Evolutionary conservation across 2,888 invertebrate species (phyloP), one percentile per base, ranked within the genome.

Genomic region (Pinctada fucata): DNA sequence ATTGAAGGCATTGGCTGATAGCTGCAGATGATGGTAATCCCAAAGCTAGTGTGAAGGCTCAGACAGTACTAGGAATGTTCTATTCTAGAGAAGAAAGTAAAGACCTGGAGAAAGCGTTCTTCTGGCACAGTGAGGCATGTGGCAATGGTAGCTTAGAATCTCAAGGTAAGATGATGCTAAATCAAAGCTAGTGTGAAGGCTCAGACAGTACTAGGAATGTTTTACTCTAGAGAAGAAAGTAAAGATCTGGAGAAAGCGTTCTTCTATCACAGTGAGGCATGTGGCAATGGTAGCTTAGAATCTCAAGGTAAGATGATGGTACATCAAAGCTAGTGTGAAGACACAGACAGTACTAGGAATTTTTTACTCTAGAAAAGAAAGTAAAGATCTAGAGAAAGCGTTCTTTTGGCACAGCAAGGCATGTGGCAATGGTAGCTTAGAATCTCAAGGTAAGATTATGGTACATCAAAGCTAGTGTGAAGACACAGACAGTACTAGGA

Each of bases 341-440:
- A 93, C 93, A 2, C 92, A 92, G 86, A 89, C 90, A 5, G 87
- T 87, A 13, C 86, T 93, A 2, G 93, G 92, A 6, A 88, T 92
- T 88, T 92, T 88, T 80, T 93, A 92, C 83, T 90, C 91, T 10
- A 76, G 89, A 16, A 82, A 86, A 3, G 87, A 88, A 4, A 79
- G 82, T 63, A 78, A 83, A 0, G 88, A 92, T 82, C 83, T 92
- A 10, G 85, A 90, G 49, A 90, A 91, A 76, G 90, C 92, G 16
- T 92, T 91, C 84, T 91, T 92, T 85, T 93, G 93, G 92, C 92
- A 93, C 78, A 90, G 90, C 5, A 91, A 92, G 80, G 93, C 93
- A 10, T 91, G 91, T 85, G 91, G 92, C 6, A 91, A 92, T 86
- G 92, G 92, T 13, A 91, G 90, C 78, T 83, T 92, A 5, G 92